Percentiles rank a stretch among this genome's conserved stretches.
Evolutionary conservation across 2,888 invertebrate genomes (phyloP).

Genomic region (Tortrix viridana): DNA sequence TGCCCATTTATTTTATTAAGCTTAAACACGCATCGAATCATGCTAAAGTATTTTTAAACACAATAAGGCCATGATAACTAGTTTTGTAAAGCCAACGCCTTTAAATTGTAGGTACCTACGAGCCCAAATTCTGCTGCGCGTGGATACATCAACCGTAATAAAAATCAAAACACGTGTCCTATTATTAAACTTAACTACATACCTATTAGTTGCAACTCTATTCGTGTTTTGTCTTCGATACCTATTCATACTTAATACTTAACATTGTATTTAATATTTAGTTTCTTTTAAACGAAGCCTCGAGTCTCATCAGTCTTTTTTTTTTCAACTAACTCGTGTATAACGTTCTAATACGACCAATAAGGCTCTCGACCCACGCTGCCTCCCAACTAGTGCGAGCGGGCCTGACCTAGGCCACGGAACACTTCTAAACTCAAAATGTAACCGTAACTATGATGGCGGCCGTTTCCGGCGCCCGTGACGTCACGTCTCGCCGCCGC

Average conservation of each 20-base stretch:
- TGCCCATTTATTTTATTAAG: slow-evolving; percentile 16
- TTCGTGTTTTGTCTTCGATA: too few species aligned
- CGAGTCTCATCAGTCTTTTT: too few species aligned
- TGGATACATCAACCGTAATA: background rate
- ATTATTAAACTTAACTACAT: too few species aligned
- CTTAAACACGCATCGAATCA: slow-evolving; percentile 22
- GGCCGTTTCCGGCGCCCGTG: slow-evolving; percentile 83
- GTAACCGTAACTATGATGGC: slow-evolving; percentile 81
- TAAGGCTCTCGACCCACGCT: background rate
- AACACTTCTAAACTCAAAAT: slow-evolving; percentile 81
- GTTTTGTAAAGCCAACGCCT: slow-evolving; percentile 12
- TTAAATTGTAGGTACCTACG: background rate
- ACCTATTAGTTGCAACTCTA: too few species aligned
- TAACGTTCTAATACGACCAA: too few species aligned
- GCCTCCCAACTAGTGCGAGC: background rate
- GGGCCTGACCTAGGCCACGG: slow-evolving; percentile 21
- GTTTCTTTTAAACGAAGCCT: too few species aligned
- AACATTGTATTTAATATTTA: too few species aligned
- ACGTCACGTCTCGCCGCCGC: slow-evolving; percentile 77
- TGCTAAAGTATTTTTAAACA: slow-evolving; percentile 20
- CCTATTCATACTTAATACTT: too few species aligned
- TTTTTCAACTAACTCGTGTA: too few species aligned
- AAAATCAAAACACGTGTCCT: background rate
- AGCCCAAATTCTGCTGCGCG: background rate
- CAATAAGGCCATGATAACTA: slow-evolving; percentile 16